A percentile compares a stretch with the other conserved stretches of the same genome.
Evolutionary conservation across 2,797 vertebrate species (phyloP).

Genomic region (Lateolabrax maculatus): DNA sequence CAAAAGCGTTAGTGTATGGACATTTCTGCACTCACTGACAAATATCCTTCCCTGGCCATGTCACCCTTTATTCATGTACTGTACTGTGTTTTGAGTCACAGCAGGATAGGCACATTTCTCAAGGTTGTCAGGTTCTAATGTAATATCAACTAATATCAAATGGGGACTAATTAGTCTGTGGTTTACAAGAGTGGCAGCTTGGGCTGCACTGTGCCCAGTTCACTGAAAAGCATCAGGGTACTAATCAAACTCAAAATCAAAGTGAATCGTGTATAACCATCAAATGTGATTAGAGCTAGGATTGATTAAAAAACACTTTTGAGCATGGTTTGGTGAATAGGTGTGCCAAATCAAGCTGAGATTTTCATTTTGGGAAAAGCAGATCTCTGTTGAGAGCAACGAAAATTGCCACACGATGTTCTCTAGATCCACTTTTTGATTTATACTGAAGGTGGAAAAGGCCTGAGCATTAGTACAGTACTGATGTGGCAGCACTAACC

Average conservation of each 20-base stretch:
- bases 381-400: too few relatives aligned
- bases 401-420: not conserved
- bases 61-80: not conserved
- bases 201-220: not conserved
- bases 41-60: too few relatives aligned
- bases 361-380: too few relatives aligned
- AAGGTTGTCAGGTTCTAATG: not conserved
- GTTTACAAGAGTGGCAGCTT: slow-evolving; percentile 12
- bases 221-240: slow-evolving; percentile 20
- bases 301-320: too few relatives aligned
- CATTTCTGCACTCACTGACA: not conserved
- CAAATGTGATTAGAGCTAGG: too few relatives aligned
- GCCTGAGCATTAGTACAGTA: too few relatives aligned
- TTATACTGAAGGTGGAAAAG: not conserved
- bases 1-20: not conserved
- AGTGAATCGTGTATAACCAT: not conserved
- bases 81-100: not conserved
- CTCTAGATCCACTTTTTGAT: not conserved
- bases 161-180: not conserved
- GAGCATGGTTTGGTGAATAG: too few relatives aligned
- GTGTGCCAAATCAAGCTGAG: too few relatives aligned
- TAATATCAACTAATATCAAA: too few relatives aligned
- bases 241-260: slow-evolving; percentile 29
- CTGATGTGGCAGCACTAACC: too few relatives aligned
- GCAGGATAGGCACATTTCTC: not conserved